These are phyloP conservation scores for Oppia nitens DNA, from an alignment of 1,140 invertebrate genomes.

Conservation along the genomic window DNA sequence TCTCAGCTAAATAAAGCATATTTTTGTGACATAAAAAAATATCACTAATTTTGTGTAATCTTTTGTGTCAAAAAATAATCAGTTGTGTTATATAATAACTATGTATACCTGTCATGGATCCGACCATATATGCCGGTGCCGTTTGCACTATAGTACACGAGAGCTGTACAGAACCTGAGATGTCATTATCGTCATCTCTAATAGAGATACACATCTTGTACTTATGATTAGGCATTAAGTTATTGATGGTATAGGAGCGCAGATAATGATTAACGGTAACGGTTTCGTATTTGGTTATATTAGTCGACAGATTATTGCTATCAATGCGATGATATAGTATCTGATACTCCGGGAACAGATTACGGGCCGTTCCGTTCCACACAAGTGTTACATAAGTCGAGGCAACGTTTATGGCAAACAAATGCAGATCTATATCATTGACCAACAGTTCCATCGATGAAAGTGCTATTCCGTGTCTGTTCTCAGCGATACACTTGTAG, in stretches of 20 bases:
- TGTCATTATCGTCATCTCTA: conserved; percentile 25
- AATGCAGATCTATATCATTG: conserved; percentile 29
- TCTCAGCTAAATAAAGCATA: too few relatives aligned
- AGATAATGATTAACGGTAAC: conserved; percentile 21
- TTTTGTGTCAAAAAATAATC: too few relatives aligned
- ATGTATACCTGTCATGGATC: conserved; percentile 14
- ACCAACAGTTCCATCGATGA: conserved; percentile 23
- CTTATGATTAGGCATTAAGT: conserved; percentile 27
- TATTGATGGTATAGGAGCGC: conserved; percentile 30
- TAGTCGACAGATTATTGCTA: neutral
- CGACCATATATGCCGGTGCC: conserved; percentile 22
- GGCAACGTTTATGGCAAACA: conserved; percentile 26
- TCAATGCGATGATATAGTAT: conserved; percentile 24
- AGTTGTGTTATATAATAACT: too few relatives aligned
- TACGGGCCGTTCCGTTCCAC: conserved; percentile 31
- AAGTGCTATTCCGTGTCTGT: conserved; percentile 18
- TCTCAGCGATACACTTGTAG: conserved; percentile 26
- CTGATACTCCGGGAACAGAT: conserved; percentile 28
- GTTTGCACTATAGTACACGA: conserved; percentile 28
- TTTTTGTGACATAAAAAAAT: too few relatives aligned
- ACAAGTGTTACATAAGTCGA: conserved; percentile 32
- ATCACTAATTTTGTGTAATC: too few relatives aligned
- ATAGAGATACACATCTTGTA: conserved; percentile 34
- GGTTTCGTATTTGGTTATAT: conserved; percentile 8
- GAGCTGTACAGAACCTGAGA: conserved; percentile 25